Base-by-base conservation (phyloP, 2,113 vertebrate genomes). In the Ibidorhyncha struthersii region DNA sequence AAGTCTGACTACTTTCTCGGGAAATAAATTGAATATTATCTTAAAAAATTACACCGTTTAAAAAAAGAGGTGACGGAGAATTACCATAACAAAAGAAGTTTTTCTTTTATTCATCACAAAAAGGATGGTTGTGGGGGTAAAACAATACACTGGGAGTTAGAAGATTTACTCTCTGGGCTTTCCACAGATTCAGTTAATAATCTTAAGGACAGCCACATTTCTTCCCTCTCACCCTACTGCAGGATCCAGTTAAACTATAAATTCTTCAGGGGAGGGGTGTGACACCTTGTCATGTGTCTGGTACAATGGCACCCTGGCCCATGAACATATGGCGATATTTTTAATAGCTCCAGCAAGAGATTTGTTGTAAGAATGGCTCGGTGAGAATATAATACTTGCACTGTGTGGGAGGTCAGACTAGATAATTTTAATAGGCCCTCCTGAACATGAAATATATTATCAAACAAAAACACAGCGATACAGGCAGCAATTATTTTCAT, bases 351-450 rank as follows among this genome's bases (percentile, higher is more conserved):
- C n/a, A 38, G 41, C 25, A 30, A 79, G 77, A 93, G 82, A 81
- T 41, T 81, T 90, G 56, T 29, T 83, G 34, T 79, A 82, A 89
- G 81, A 76, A 70, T 34, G 61, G 58, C 73, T 93, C 3, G 2
- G 84, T 66, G 78, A 85, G 73, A 96, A 77, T 82, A 90, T 78
- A 83, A 87, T 61, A 50, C 78, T 84, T 88, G 10, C 66, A 70
- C 81, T 85, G 63, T 77, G 81, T n/a, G 50, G 84, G 80, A 93
- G 90, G 95, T 95, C 88, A 95, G 67, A 86, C 55, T 77, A 82
- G 77, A 96, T 96, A 91, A 93, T 93, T 96, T 96, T 91, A 96
- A 97, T 87, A 84, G 91, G 49, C 40, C 86, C 65, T 97, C 86
- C 81, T 82, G 80, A 95, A 96, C 86, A 72, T 91, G 65, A 96